Evolutionary conservation across 2,797 vertebrate genomes (phyloP), one percentile per base, ranked within the genome.

Genomic region (Oceanodroma leucorhoa): DNA sequence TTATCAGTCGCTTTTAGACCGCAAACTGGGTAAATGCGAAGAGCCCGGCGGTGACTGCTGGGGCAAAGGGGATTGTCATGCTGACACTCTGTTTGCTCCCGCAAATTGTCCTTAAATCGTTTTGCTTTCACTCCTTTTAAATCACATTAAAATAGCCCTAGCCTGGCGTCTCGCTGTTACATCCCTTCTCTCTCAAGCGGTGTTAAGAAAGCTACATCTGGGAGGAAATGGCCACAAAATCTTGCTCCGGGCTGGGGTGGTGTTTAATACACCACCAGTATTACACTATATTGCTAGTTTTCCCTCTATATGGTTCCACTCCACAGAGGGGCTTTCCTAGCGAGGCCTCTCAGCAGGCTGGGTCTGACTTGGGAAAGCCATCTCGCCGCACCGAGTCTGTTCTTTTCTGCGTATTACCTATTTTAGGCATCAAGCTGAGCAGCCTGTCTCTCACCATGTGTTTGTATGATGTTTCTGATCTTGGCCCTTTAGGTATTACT

Each of bases 351-450:
- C 34, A 26, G 54, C 40, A 20, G 6, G 7, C 14, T 2, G 16
- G 18, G 5, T 18, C 17, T 40, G 5, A 9, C n/a, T 26, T 2
- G 14, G 65, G 65, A 50, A 69, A 83, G 30, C 27, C 18, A 5
- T 14, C 46, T 71, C 2, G 1, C 22, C 8, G 0, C 0, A 5
- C 55, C 16, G 0, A 12, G 22, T 43, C 54, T 45, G 13, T 36
- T 15, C 13, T 58, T 82, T 48, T 22, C 43, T 48, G 8, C 11
- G 4, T 26, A 2, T 58, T 89, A 14, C 9, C 73, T 41, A 10
- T 34, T 62, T 9, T 11, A n/a, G 58, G 71, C 73, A 70, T 22
- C 29, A 14, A 29, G 36, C 38, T 43, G 83, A 83, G 61, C 83
- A 78, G 76, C 36, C 34, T 14, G 26, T 16, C 18, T 22, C 73